Evolutionary conservation across 2,888 invertebrate genomes (phyloP).

Genomic region (Pecten maximus): DNA sequence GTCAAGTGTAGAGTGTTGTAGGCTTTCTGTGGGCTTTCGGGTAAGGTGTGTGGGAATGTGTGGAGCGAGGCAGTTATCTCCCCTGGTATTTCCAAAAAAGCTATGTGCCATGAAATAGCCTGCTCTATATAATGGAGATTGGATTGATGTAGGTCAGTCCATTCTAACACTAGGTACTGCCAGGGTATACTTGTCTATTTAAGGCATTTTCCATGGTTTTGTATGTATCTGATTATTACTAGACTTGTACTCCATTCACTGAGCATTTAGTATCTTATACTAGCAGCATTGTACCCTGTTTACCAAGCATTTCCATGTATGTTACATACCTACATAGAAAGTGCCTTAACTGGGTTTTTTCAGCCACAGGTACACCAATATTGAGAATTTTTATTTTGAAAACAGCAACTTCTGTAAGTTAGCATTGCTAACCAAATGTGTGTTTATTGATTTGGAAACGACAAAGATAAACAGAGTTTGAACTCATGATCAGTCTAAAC

Average conservation of each 20-base stretch:
- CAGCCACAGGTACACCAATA: background rate
- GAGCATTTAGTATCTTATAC: constrained; percentile 13
- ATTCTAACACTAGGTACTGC: background rate
- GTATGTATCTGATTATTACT: background rate
- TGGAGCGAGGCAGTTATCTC: constrained; percentile 16
- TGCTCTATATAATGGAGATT: background rate
- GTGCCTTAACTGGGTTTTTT: background rate
- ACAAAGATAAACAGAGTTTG: background rate
- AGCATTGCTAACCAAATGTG: background rate
- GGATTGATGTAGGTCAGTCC: background rate
- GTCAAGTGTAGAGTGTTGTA: background rate
- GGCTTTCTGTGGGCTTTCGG: background rate
- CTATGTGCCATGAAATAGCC: background rate
- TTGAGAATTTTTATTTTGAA: background rate
- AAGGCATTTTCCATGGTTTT: background rate
- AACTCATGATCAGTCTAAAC: background rate
- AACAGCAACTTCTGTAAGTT: background rate
- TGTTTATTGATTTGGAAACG: background rate
- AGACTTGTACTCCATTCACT: background rate
- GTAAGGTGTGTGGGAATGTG: background rate
- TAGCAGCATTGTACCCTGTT: constrained; percentile 14
- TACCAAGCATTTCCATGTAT: background rate
- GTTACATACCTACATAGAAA: constrained; percentile 1
- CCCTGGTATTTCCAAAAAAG: background rate
- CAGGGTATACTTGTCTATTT: background rate